Conservation (phyloP, 2,113 vertebrate species). For the Myrmecobius fasciatus region DNA sequence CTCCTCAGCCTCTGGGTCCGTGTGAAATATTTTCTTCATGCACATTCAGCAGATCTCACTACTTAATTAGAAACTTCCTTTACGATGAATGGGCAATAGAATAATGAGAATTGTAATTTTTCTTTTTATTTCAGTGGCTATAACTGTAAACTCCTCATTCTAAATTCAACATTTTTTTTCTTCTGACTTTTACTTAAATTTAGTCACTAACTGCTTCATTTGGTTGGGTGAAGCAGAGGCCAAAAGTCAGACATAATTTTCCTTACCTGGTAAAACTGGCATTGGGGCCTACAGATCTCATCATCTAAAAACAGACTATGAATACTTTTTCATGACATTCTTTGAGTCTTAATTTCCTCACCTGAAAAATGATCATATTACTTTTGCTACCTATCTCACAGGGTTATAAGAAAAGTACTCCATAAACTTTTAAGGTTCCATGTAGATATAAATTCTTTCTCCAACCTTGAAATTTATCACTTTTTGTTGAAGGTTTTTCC, state of each 20-base stretch:
- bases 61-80: neutral
- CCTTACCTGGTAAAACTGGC: neutral
- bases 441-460: neutral
- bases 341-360: neutral
- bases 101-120: slow-evolving; percentile 26
- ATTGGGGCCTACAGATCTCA: neutral
- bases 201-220: neutral
- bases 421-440: neutral
- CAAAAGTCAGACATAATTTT: slow-evolving; percentile 5
- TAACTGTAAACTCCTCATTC: slow-evolving; percentile 14
- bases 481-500: neutral
- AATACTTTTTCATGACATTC: neutral
- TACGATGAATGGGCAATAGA: slow-evolving; percentile 3
- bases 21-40: neutral
- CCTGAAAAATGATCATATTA: neutral
- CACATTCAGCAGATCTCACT: neutral
- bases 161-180: slow-evolving; percentile 30
- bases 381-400: neutral
- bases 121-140: slow-evolving; percentile 24
- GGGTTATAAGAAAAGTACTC: neutral
- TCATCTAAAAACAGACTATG: neutral
- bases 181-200: slow-evolving; percentile 12
- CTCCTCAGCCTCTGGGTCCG: slow-evolving; percentile 18
- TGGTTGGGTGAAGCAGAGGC: slow-evolving; percentile 9
- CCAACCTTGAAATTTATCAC: neutral